Evolutionary conservation across 2,888 invertebrate species (phyloP).

Genomic region (Pollenia labialis): DNA sequence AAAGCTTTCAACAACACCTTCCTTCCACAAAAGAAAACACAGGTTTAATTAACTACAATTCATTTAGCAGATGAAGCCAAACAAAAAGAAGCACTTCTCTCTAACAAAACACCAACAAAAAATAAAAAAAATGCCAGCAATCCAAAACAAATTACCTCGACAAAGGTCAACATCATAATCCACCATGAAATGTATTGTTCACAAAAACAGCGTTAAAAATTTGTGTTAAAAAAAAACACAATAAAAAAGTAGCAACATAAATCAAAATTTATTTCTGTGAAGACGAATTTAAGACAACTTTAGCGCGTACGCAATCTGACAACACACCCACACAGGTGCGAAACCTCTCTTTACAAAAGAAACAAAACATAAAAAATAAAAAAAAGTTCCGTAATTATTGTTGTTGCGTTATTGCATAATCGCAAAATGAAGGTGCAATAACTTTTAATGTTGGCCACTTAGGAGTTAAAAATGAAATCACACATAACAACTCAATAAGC

Average conservation of each 20-base stretch:
- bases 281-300: slow-evolving; percentile 57
- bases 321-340: slow-evolving; percentile 73
- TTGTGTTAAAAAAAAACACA: slow-evolving; percentile 76
- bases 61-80: slow-evolving; percentile 51
- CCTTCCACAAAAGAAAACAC: slow-evolving; percentile 35
- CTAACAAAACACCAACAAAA: slow-evolving; percentile 21
- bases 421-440: slow-evolving; percentile 53
- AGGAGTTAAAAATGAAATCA: slow-evolving; percentile 56
- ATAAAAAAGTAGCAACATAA: slow-evolving; percentile 78
- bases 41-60: slow-evolving; percentile 79
- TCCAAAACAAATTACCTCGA: slow-evolving; percentile 77
- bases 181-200: slow-evolving; percentile 57
- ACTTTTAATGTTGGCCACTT: slow-evolving; percentile 57
- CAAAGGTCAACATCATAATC: slow-evolving; percentile 67
- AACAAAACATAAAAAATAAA: slow-evolving; percentile 23
- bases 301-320: slow-evolving; percentile 58
- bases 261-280: slow-evolving; percentile 80
- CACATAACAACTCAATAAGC: slow-evolving; percentile 55
- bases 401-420: slow-evolving; percentile 38
- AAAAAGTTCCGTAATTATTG: slow-evolving; percentile 1
- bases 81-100: slow-evolving; percentile 55
- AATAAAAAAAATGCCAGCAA: slow-evolving; percentile 49
- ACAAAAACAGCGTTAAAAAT: slow-evolving; percentile 74
- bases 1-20: slow-evolving; percentile 77
- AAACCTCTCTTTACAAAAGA: slow-evolving; percentile 21